Conservation (phyloP, 2,113 vertebrate species). For the Riparia riparia region DNA sequence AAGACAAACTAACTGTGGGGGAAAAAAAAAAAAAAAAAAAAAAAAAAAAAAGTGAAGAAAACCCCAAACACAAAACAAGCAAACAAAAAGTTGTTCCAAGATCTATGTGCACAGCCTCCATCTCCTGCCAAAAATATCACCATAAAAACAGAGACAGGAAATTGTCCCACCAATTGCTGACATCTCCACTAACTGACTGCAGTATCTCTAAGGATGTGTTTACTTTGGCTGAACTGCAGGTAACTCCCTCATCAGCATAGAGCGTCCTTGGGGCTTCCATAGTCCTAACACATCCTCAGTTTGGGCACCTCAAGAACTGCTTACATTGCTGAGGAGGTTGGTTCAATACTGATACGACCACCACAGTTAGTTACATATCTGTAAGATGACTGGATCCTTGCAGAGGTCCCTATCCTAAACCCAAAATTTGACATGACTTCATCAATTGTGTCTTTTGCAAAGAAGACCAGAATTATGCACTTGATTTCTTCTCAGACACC, state of each 20-base stretch:
- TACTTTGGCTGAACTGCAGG: not conserved
- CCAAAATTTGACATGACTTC: not conserved
- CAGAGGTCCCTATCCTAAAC: not conserved
- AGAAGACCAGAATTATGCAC: not conserved
- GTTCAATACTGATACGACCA: not conserved
- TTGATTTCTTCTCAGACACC: not conserved
- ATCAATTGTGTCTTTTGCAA: not conserved
- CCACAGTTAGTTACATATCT: not conserved
- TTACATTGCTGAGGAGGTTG: not conserved
- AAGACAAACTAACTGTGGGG: not conserved
- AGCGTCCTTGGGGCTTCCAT: not conserved
- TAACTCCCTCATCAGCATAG: not conserved
- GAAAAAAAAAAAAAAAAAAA: not conserved
- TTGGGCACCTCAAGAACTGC: not conserved
- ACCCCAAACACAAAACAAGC: not conserved
- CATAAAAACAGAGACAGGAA: not conserved
- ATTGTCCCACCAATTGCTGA: not conserved
- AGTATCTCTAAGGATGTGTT: not conserved
- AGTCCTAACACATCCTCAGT: not conserved
- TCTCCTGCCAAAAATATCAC: not conserved
- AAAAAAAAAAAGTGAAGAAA: not conserved
- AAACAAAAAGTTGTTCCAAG: not conserved
- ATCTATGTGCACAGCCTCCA: not conserved
- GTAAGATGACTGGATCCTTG: fast-evolving
- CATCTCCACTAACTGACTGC: not conserved